These are phyloP conservation scores for Cacatua alba DNA, from an alignment of 2,113 vertebrate genomes.

Conservation along the genomic window DNA sequence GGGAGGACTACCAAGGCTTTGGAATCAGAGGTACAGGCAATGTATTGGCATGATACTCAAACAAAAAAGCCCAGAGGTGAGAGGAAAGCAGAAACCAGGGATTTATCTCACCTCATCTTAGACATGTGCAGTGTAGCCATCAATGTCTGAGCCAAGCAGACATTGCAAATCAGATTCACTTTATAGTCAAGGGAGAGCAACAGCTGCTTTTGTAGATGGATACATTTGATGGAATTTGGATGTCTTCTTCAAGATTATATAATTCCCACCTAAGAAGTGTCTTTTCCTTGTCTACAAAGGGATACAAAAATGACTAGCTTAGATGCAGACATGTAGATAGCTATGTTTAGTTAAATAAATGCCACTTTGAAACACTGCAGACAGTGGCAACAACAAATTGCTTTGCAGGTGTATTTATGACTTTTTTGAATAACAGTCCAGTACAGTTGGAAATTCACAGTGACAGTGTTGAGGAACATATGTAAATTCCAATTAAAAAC, in stretches of 20 bases:
- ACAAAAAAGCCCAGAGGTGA: neutral
- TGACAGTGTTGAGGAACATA: neutral
- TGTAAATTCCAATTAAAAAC: neutral
- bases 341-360: neutral
- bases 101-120: neutral
- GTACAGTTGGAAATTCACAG: neutral
- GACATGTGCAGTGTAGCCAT: neutral
- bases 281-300: neutral
- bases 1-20: neutral
- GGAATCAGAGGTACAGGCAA: neutral
- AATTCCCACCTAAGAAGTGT: neutral
- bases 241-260: neutral
- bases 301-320: neutral
- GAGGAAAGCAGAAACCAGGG: neutral
- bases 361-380: neutral
- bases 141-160: neutral
- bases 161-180: neutral
- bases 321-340: neutral
- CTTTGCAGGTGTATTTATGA: neutral
- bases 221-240: neutral
- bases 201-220: neutral
- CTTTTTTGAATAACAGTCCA: neutral
- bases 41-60: neutral
- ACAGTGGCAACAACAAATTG: neutral
- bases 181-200: neutral